phyloP scores from a whole-genome alignment of 2,797 vertebrate genomes.

The Bryconaethiops microstoma region DNA sequence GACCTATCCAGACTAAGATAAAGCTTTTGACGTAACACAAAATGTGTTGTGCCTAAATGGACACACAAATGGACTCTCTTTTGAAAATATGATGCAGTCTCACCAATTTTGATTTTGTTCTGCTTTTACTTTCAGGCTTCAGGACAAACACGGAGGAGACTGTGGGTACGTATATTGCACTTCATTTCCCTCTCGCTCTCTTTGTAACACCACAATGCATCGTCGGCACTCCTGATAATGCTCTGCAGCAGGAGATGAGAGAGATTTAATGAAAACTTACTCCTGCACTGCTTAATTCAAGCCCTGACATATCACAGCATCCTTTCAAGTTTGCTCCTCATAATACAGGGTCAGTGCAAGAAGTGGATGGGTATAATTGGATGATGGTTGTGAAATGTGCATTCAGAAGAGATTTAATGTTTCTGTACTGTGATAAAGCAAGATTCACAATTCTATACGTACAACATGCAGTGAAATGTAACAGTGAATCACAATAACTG shows the following conservation, averaged over 20 bases:
- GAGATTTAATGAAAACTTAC: constrained; percentile 31
- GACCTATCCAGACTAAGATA: too few relatives aligned
- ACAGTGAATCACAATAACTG: too few relatives aligned
- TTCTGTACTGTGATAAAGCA: not conserved
- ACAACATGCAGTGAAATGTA: too few relatives aligned
- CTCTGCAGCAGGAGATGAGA: constrained; percentile 3
- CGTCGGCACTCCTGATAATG: not conserved
- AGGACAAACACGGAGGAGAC: not conserved
- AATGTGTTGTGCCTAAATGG: too few relatives aligned
- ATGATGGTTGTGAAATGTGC: not conserved
- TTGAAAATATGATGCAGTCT: not conserved
- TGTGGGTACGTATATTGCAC: not conserved
- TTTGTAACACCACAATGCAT: not conserved
- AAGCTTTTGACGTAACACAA: too few relatives aligned
- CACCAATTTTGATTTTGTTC: not conserved
- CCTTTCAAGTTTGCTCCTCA: not conserved
- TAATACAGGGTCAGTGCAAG: not conserved
- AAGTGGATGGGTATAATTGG: constrained; percentile 10
- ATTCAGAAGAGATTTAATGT: not conserved
- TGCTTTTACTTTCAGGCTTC: not conserved
- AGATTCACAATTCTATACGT: too few relatives aligned
- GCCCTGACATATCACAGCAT: not conserved
- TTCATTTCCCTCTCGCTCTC: not conserved
- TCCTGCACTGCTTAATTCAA: not conserved
- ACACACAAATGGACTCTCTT: too few relatives aligned